Evolutionary conservation across 2,888 invertebrate species (phyloP).

Genomic region (Dilophus febrilis): DNA sequence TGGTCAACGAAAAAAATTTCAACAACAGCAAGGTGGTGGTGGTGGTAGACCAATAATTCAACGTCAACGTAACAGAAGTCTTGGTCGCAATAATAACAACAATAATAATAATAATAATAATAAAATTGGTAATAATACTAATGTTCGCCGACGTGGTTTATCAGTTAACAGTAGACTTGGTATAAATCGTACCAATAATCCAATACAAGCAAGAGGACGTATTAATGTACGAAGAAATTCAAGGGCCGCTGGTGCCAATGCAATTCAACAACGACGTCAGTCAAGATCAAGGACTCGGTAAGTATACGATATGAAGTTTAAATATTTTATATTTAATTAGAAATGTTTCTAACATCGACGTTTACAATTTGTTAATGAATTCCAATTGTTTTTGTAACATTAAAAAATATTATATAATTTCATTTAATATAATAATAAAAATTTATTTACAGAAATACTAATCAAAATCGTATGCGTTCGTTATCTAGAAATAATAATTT

Average conservation of each 20-base stretch:
- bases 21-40: not conserved
- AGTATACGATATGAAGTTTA: not conserved
- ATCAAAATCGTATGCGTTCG: slow-evolving; percentile 1
- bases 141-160: slow-evolving; percentile 4
- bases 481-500: not conserved
- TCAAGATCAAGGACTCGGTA: slow-evolving; percentile 9
- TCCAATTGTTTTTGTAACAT: too few species aligned
- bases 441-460: too few species aligned
- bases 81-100: too few species aligned
- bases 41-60: not conserved
- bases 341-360: too few species aligned
- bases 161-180: slow-evolving; percentile 8
- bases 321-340: too few species aligned
- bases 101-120: too few species aligned
- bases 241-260: slow-evolving; percentile 11
- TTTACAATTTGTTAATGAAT: too few species aligned
- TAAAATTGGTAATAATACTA: too few species aligned
- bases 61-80: not conserved
- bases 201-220: slow-evolving; percentile 2
- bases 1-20: not conserved
- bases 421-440: too few species aligned
- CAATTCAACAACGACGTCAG: not conserved
- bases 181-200: slow-evolving; percentile 2
- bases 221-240: slow-evolving; percentile 8
- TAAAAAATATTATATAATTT: too few species aligned